Conservation (phyloP, 2,888 invertebrate species). For the Teleogryllus oceanicus region DNA sequence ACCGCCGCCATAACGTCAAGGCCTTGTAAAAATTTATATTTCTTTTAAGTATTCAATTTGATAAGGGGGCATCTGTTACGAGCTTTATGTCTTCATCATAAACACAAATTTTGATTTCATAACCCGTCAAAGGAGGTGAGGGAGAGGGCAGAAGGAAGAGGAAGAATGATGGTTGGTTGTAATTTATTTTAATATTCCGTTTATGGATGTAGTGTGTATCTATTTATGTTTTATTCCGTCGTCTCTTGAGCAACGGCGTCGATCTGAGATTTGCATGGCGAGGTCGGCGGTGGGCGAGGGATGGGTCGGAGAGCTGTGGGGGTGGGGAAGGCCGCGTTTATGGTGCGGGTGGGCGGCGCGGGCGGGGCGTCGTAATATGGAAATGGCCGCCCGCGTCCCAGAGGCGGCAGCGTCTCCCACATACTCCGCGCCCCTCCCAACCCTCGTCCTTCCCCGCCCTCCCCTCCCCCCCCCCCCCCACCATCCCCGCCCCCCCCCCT, state of each 20-base stretch:
- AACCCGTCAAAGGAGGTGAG: not conserved
- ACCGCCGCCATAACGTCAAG: not conserved
- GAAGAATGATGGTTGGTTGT: not conserved
- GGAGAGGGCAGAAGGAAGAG: not conserved
- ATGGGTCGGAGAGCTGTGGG: not conserved
- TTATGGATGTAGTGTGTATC: constrained; percentile 2
- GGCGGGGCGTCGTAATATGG: not conserved
- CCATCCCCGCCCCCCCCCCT: too few species aligned
- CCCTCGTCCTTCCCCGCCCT: not conserved
- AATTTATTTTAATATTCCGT: constrained; percentile 9
- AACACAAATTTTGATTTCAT: constrained; percentile 4
- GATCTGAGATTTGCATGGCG: not conserved
- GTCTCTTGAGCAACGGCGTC: not conserved
- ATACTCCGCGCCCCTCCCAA: not conserved
- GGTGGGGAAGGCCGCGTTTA: not conserved
- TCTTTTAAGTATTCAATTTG: not conserved
- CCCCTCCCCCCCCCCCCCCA: too few species aligned
- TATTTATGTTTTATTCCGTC: constrained; percentile 4
- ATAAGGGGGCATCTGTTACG: not conserved
- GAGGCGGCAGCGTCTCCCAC: not conserved
- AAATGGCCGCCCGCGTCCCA: not conserved
- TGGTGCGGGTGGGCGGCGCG: not conserved
- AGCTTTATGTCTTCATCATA: not conserved
- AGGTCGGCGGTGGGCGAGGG: not conserved
- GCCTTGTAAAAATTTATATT: not conserved